A percentile compares a stretch with the other conserved stretches of the same genome.
phyloP scores from a whole-genome alignment of 2,888 invertebrate species.

The Cerceris ruficornis region DNA sequence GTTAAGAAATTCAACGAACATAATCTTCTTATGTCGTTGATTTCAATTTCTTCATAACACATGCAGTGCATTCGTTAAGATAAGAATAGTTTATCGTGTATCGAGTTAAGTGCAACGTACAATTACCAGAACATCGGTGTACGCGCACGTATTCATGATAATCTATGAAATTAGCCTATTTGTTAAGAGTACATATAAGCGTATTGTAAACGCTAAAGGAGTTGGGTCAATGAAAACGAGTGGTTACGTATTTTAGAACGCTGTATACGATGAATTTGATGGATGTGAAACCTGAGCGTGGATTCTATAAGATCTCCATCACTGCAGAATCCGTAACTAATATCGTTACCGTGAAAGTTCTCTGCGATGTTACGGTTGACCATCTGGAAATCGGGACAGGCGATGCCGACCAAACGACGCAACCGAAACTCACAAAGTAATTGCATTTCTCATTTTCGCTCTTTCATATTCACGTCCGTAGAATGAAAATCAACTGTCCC shows the following conservation, averaged over 20 bases:
- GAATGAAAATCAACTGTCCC: background rate
- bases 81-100: background rate
- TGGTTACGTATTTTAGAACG: constrained; percentile 81
- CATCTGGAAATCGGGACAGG: constrained; percentile 93
- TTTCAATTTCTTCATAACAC: too few relatives aligned
- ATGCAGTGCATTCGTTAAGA: background rate
- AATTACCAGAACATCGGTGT: too few relatives aligned
- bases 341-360: constrained; percentile 85
- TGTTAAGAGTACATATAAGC: too few relatives aligned
- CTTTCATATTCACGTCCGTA: too few relatives aligned
- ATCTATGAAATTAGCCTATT: too few relatives aligned
- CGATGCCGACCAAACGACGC: constrained; percentile 94
- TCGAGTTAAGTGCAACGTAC: too few relatives aligned
- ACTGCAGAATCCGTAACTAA: constrained; percentile 87
- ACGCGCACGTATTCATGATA: too few relatives aligned
- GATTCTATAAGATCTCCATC: constrained; percentile 92
- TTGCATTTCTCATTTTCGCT: background rate
- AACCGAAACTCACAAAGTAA: constrained; percentile 88
- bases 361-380: constrained; percentile 90
- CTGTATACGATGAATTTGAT: constrained; percentile 90
- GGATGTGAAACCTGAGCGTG: constrained; percentile 90
- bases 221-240: too few relatives aligned
- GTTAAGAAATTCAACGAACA: constrained; percentile 59
- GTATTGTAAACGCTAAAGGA: too few relatives aligned
- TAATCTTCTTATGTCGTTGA: constrained; percentile 7